phyloP scores from a whole-genome alignment of 2,888 invertebrate genomes.

The Nemurella pictetii region DNA sequence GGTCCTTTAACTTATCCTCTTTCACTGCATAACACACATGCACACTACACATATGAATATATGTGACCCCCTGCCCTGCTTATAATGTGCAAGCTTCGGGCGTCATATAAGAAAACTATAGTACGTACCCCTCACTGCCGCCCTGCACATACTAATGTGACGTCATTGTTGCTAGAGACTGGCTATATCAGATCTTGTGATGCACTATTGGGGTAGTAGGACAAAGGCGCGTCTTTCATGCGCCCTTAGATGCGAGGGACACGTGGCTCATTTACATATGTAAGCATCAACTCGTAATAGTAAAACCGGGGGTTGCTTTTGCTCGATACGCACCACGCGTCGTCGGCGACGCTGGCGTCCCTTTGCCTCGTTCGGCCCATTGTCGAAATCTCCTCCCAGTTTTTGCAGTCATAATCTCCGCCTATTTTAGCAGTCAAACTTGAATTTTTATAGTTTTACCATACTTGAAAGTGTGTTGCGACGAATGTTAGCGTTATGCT shows the following conservation, averaged over 20 bases:
- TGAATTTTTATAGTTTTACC: neutral
- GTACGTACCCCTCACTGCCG: neutral
- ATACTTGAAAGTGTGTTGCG: neutral
- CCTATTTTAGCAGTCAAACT: neutral
- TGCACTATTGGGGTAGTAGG: constrained; percentile 21
- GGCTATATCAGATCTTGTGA: neutral
- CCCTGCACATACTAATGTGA: neutral
- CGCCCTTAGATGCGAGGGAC: constrained; percentile 20
- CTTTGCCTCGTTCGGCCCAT: neutral
- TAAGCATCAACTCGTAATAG: constrained; percentile 15
- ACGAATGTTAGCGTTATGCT: neutral
- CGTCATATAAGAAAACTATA: neutral
- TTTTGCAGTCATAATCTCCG: no score
- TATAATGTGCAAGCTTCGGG: neutral
- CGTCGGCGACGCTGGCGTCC: neutral
- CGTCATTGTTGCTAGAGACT: neutral
- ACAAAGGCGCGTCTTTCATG: constrained; percentile 15
- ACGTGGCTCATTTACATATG: constrained; percentile 29
- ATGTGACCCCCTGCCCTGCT: constrained; percentile 28
- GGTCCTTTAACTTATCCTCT: constrained; percentile 28
- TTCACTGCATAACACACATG: neutral
- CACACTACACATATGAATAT: neutral
- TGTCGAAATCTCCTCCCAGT: neutral
- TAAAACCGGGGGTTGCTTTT: constrained; percentile 1
- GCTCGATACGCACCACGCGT: neutral